Base-by-base conservation (phyloP, 2,888 invertebrate genomes). In the Crepidodera aurea region DNA sequence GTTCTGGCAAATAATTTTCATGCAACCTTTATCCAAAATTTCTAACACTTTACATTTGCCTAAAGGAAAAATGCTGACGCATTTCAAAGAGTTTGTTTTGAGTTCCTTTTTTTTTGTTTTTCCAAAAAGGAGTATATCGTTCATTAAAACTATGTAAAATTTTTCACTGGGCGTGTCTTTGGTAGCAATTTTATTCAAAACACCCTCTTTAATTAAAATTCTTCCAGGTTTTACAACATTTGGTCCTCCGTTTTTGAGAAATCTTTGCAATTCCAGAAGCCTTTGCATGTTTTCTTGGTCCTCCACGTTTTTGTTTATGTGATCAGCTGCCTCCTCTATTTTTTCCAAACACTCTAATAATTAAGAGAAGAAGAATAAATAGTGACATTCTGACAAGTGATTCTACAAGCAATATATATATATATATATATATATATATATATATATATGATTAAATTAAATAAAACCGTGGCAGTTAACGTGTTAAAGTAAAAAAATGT, bases 41-140 rank as follows among this genome's bases (percentile, higher is more conserved):
- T 88, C 84, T 34, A 83, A 83, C 1, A 91, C 84, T 66, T 82
- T 84, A 75, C 90, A 90, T 75, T 90, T 90, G 61, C 87, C 87
- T 5, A 92, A 78, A 0, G 91, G 91, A 58, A 90, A 83, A 40
- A 90, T 86, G 73, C 88, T 87, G 63, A 86, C 85, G 68, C 90
- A 88, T 70, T 85, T 85, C 4, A 90, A 74, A 0, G 87, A 86
- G 71, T 86, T 86, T 8, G 86, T 83, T 25, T 85, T 84, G 1
- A 84, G 81, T 0, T 86, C 82, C 51, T 85, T 83, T 12, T 85
- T 84, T 55, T 84, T 79, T 51, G 87, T 83, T 81, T 90, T 91
- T 73, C 90, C 90, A 73, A 90, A 90, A 77, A 92, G 82, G 42
- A 92, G 82, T 70, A 90, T 88, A 73, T 92, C 92, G 12, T 86